Percentiles rank a stretch among this genome's conserved stretches.
These are phyloP conservation scores for Spodoptera littoralis DNA, from an alignment of 2,888 invertebrate genomes.

Conservation along the genomic window DNA sequence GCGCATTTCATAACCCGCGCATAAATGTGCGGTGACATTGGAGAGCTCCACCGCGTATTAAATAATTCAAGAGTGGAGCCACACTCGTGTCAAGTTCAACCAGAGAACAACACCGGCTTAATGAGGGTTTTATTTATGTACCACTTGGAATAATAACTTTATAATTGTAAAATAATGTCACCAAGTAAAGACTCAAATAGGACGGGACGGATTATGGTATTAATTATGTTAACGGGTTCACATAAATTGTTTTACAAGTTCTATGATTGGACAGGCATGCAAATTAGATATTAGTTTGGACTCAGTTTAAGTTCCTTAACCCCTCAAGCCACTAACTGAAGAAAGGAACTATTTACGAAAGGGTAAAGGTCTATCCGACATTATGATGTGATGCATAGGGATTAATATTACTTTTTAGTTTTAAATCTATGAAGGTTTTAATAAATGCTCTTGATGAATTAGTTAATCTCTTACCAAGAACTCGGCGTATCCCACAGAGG, in stretches of 20 bases:
- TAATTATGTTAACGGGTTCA: slow-evolving; percentile 2
- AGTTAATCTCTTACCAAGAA: too few relatives aligned
- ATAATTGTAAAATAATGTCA: background rate
- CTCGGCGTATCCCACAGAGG: too few relatives aligned
- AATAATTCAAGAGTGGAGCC: slow-evolving; percentile 45
- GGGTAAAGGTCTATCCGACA: too few relatives aligned
- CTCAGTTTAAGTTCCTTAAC: slow-evolving; percentile 9
- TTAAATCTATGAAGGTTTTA: too few relatives aligned
- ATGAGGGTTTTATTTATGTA: slow-evolving; percentile 33
- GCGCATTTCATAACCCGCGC: slow-evolving; percentile 26
- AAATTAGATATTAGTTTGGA: slow-evolving; percentile 6
- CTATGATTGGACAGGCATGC: slow-evolving; percentile 8
- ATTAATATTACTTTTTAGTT: too few relatives aligned
- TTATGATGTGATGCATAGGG: too few relatives aligned
- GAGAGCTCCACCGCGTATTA: slow-evolving; percentile 31
- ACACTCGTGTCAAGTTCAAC: slow-evolving; percentile 41
- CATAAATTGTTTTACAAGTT: slow-evolving; percentile 11
- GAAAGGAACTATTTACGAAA: too few relatives aligned
- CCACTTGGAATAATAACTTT: slow-evolving; percentile 10
- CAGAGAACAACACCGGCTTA: slow-evolving; percentile 16
- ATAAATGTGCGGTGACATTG: slow-evolving; percentile 30
- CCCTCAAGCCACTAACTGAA: background rate
- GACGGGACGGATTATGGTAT: background rate
- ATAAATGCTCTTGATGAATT: too few relatives aligned
- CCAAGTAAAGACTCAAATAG: background rate